Base-by-base conservation (phyloP, 2,113 vertebrate genomes). In the Hymenochirus boettgeri region DNA sequence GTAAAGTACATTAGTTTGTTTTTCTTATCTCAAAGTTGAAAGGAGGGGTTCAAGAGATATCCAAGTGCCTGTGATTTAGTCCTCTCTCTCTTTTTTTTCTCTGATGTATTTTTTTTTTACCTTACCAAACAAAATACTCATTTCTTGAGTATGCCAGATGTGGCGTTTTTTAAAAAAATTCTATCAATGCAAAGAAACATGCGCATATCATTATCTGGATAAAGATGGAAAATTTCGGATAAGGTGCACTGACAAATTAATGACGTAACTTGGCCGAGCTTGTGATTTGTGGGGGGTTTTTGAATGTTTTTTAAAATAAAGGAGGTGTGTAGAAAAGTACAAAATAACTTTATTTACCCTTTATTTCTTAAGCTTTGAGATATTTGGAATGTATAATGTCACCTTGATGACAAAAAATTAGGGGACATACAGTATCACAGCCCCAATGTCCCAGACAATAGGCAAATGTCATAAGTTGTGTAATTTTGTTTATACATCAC, bases 21-120 rank as follows among this genome's bases (percentile, higher is more conserved):
- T 88, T 88, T 84, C 85, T 94, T 93, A 93, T 92, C 92, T 88
- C 67, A 79, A 85, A 86, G 86, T 89, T 87, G 83, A 85, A 82
- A 87, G 88, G 90, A 94, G 91, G 90, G 89, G 87, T 82, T 87
- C 75, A 84, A 81, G 85, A 93, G 91, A 92, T 93, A 89, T 91
- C 83, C 82, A n/a, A 74, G 85, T 76, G 81, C 87, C 87, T 94
- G 92, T 92, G 88, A 86, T 92, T 87, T 48, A 51, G 45, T 86
- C 87, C 79, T 81, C 85, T 85, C 23, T 3, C 42, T 6, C 12
- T 27, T 53, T 13, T n/a, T n/a, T 17, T 13, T 25, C 13, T 17
- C 51, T 22, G 11, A 26, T 19, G 10, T 56, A 29, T 56, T 27
- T 25, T n/a, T n/a, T n/a, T 56, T 56, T 33, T 29, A 33, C 29